phyloP scores from a whole-genome alignment of 1,140 invertebrate genomes.

The Polyergus mexicanus region DNA sequence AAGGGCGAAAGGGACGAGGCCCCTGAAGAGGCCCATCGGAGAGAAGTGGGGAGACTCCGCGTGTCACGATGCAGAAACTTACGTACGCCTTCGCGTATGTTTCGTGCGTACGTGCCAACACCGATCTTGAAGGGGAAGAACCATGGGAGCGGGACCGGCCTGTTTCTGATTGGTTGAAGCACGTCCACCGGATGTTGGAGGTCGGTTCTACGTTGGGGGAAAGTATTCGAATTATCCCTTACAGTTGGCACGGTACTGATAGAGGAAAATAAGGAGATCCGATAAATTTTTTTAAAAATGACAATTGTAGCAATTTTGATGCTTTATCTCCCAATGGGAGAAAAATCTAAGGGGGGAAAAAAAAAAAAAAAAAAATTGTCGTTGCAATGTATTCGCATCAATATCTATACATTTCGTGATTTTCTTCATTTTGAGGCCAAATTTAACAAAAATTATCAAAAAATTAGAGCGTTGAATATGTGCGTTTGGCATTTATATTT shows the following conservation, averaged over 20 bases:
- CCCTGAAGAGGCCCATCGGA: constrained; percentile 52
- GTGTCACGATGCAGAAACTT: constrained; percentile 74
- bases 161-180: constrained; percentile 71
- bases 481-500: background rate
- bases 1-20: constrained; percentile 49
- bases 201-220: constrained; percentile 59
- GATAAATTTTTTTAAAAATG: constrained; percentile 36
- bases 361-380: background rate
- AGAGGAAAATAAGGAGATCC: background rate
- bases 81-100: constrained; percentile 45
- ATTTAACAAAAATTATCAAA: background rate
- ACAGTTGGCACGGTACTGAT: constrained; percentile 16
- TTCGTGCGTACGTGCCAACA: constrained; percentile 70
- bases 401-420: background rate
- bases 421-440: background rate
- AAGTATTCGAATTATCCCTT: constrained; percentile 55
- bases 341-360: background rate
- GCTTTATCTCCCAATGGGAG: no score
- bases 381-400: background rate
- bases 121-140: constrained; percentile 64
- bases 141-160: constrained; percentile 65
- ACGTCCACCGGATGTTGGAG: constrained; percentile 72
- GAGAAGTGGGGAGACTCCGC: constrained; percentile 72
- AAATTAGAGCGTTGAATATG: background rate
- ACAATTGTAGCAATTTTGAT: background rate